These are phyloP conservation scores for Urechis unicinctus DNA, from an alignment of 2,888 invertebrate species.

Conservation along the genomic window DNA sequence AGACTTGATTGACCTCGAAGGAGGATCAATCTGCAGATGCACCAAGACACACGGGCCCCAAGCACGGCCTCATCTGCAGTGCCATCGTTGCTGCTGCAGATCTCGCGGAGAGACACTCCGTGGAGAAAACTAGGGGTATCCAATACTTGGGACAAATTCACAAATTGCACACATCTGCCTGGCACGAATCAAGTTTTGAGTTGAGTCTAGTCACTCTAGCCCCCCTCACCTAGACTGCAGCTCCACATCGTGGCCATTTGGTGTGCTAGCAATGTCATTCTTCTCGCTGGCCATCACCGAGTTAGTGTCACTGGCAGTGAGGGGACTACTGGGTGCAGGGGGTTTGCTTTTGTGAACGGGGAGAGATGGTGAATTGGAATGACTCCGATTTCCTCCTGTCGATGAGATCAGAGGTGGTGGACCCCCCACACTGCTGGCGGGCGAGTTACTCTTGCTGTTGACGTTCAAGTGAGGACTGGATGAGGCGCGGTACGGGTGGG, in stretches of 20 bases:
- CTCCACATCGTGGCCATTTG: background rate
- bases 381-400: background rate
- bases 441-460: background rate
- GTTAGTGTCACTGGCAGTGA: background rate
- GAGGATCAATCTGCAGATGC: no score
- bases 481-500: background rate
- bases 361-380: background rate
- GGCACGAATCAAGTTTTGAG: no score
- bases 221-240: background rate
- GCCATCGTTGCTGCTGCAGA: no score
- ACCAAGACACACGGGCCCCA: no score
- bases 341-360: background rate
- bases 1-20: no score
- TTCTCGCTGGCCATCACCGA: background rate
- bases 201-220: no score
- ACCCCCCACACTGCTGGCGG: background rate
- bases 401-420: background rate
- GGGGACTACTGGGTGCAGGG: background rate
- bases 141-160: no score
- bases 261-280: background rate
- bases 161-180: no score
- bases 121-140: no score
- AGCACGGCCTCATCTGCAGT: no score
- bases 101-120: no score
- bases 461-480: background rate